Evolutionary conservation across 2,888 invertebrate species (phyloP).

Genomic region (Sinodicranocentrus sp.): DNA sequence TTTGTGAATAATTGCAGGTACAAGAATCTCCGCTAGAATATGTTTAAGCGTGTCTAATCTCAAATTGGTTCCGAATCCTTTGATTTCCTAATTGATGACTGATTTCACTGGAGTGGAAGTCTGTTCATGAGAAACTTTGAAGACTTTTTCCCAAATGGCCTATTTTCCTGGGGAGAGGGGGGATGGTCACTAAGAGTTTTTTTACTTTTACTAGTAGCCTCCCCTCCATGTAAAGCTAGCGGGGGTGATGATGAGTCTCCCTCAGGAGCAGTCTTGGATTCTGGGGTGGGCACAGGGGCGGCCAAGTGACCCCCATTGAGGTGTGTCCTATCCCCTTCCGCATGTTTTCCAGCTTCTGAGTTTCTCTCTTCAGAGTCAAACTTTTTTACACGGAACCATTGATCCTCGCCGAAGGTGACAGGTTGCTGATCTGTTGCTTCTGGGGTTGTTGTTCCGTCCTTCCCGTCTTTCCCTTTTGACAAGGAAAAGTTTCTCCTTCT

Average conservation of each 20-base stretch:
- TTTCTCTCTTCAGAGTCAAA: slow-evolving; percentile 32
- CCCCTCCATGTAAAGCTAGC: neutral
- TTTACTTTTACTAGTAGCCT: slow-evolving; percentile 6
- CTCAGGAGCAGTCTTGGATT: slow-evolving; percentile 35
- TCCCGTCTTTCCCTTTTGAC: neutral
- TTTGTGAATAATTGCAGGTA: neutral
- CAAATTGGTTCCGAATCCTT: no score
- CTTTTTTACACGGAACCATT: slow-evolving; percentile 74
- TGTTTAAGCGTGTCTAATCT: no score
- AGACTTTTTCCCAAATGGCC: slow-evolving; percentile 50
- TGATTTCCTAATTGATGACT: no score
- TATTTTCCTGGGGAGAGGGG: neutral
- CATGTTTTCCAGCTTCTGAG: neutral
- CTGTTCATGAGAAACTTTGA: slow-evolving; percentile 65
- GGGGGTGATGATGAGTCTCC: neutral
- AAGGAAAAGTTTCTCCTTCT: slow-evolving; percentile 50
- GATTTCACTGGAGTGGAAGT: slow-evolving; percentile 9
- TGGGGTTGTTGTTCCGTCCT: slow-evolving; percentile 44
- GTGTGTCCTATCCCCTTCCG: neutral
- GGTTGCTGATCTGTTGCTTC: slow-evolving; percentile 63
- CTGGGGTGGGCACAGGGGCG: slow-evolving; percentile 49
- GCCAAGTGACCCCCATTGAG: slow-evolving; percentile 3
- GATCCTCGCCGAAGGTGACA: slow-evolving; percentile 76
- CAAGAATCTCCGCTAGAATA: no score
- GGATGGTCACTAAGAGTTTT: slow-evolving; percentile 9